Evolutionary conservation across 2,113 vertebrate species (phyloP).

Genomic region (Thamnaconus septentrionalis): DNA sequence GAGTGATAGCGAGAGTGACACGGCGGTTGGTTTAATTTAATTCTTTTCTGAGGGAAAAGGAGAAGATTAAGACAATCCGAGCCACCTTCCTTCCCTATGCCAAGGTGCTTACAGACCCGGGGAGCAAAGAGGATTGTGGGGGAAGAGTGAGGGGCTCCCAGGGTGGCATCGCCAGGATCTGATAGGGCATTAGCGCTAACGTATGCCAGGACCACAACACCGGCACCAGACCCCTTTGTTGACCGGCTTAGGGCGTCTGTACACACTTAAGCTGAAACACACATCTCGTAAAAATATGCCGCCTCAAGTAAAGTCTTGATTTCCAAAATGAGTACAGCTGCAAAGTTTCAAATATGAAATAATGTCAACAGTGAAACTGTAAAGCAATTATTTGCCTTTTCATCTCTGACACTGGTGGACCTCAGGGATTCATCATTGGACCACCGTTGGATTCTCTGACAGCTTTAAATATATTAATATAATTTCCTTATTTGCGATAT

Average conservation of each 20-base stretch:
- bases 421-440: too few relatives aligned
- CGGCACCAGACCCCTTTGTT: constrained; percentile 64
- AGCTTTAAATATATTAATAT: too few relatives aligned
- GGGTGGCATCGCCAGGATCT: constrained; percentile 57
- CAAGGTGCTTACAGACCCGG: constrained; percentile 80
- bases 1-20: constrained; percentile 75
- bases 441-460: too few relatives aligned
- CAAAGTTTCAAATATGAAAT: too few relatives aligned
- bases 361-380: too few relatives aligned
- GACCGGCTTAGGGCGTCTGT: constrained; percentile 57
- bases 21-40: constrained; percentile 77
- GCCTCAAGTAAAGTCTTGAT: too few relatives aligned
- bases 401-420: too few relatives aligned
- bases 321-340: too few relatives aligned
- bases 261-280: background rate
- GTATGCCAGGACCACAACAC: constrained; percentile 67
- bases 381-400: too few relatives aligned
- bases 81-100: constrained; percentile 71
- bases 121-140: constrained; percentile 82
- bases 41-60: constrained; percentile 72
- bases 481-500: too few relatives aligned
- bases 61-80: constrained; percentile 77
- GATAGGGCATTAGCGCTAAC: constrained; percentile 67
- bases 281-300: background rate
- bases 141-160: constrained; percentile 50